These are phyloP conservation scores for Ispidina picta DNA, from an alignment of 2,797 vertebrate genomes.

Conservation along the genomic window DNA sequence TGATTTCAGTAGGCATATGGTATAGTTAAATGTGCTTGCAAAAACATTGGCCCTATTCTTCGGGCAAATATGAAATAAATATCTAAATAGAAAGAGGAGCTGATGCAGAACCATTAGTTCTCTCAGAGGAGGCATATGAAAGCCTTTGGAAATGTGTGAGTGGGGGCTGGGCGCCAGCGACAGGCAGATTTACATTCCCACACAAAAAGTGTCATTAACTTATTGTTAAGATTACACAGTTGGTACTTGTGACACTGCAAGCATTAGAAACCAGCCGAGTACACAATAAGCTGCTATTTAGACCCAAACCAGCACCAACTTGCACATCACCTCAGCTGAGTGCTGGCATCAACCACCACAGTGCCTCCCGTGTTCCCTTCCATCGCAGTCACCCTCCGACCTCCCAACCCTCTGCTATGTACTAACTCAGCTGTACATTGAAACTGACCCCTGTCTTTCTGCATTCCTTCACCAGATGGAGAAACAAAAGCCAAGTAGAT, in stretches of 20 bases:
- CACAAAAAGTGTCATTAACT: background rate
- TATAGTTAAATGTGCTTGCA: constrained; percentile 80
- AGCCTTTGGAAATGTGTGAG: background rate
- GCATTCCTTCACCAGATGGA: background rate
- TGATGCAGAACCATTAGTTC: constrained; percentile 29
- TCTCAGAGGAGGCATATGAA: constrained; percentile 26
- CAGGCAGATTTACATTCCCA: background rate
- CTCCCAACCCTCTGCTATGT: background rate
- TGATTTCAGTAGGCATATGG: constrained; percentile 82
- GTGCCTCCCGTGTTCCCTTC: background rate
- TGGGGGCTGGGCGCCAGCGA: background rate
- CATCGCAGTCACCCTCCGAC: background rate
- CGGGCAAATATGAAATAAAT: constrained; percentile 73
- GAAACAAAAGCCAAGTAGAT: background rate
- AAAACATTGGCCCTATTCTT: constrained; percentile 79
- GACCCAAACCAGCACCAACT: background rate
- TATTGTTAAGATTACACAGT: background rate
- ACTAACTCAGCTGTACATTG: background rate
- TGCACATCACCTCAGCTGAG: background rate
- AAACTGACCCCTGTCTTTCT: background rate
- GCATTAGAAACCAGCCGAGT: background rate
- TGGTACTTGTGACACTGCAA: background rate
- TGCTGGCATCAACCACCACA: too few species aligned
- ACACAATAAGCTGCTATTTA: background rate
- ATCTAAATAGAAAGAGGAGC: constrained; percentile 57